phyloP scores from a whole-genome alignment of 2,113 vertebrate genomes.

The Oxyura jamaicensis region DNA sequence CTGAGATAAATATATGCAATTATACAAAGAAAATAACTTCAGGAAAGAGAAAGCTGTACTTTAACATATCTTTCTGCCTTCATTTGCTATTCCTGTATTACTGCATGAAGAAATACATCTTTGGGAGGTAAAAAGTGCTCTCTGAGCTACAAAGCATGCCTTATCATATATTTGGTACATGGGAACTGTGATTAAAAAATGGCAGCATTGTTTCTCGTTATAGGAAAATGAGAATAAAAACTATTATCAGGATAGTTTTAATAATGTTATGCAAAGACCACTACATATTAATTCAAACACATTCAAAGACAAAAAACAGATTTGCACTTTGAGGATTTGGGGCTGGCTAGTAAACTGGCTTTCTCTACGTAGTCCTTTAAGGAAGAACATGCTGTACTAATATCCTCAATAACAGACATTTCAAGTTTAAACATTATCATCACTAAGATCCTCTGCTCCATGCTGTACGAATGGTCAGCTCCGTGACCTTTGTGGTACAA shows the following conservation, averaged over 20 bases:
- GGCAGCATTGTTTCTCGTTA: background rate
- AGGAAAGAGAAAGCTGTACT: background rate
- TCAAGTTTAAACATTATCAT: background rate
- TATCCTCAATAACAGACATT: background rate
- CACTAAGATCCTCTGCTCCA: background rate
- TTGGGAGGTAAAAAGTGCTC: background rate
- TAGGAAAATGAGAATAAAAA: background rate
- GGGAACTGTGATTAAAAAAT: background rate
- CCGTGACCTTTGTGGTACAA: background rate
- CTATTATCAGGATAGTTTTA: background rate
- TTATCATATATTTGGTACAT: background rate
- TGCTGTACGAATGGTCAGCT: background rate
- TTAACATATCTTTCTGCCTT: background rate
- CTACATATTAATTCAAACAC: background rate
- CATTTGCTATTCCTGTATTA: background rate
- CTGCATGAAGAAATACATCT: background rate
- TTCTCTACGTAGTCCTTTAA: background rate
- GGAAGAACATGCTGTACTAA: background rate
- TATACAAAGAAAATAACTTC: background rate
- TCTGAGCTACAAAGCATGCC: background rate
- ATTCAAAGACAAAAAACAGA: background rate
- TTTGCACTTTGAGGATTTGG: background rate
- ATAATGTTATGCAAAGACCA: background rate
- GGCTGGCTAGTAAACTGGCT: background rate
- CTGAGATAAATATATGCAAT: slow-evolving; percentile 59